phyloP scores from a whole-genome alignment of 2,113 vertebrate species.

The Todiramphus saurophagus region DNA sequence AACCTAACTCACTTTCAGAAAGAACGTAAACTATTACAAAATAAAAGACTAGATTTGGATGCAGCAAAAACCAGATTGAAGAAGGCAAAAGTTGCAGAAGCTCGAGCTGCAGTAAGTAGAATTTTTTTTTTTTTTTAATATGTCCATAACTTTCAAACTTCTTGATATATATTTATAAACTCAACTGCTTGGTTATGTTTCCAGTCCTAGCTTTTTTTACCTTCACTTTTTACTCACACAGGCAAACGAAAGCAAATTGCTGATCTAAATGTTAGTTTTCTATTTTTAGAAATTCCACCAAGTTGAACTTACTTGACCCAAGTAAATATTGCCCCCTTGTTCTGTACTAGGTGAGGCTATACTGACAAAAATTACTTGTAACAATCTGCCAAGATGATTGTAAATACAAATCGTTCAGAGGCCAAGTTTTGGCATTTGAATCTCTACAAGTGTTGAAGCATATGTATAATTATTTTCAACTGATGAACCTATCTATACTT shows the following conservation, averaged over 20 bases:
- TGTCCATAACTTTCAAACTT: neutral
- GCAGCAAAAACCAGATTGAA: constrained; percentile 95
- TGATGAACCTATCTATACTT: neutral
- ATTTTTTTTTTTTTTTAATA: neutral
- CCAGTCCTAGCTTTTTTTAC: neutral
- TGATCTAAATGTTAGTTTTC: neutral
- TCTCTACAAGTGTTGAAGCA: neutral
- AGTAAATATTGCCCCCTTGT: neutral
- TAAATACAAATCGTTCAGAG: neutral
- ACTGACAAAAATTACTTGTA: neutral
- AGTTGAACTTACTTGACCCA: neutral
- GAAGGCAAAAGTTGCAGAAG: constrained; percentile 92
- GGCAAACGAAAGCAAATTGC: neutral
- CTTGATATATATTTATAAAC: neutral
- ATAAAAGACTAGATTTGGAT: constrained; percentile 96
- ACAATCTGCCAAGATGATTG: neutral
- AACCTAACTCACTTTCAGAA: constrained; percentile 78
- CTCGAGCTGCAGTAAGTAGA: constrained; percentile 87
- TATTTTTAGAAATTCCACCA: neutral
- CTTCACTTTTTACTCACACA: neutral
- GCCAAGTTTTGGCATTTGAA: neutral
- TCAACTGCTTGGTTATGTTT: neutral
- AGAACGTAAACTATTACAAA: constrained; percentile 94
- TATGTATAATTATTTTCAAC: neutral
- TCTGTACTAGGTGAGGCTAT: neutral